Conservation (phyloP, 2,797 vertebrate genomes). For the Triplophysa yarkandensis region DNA sequence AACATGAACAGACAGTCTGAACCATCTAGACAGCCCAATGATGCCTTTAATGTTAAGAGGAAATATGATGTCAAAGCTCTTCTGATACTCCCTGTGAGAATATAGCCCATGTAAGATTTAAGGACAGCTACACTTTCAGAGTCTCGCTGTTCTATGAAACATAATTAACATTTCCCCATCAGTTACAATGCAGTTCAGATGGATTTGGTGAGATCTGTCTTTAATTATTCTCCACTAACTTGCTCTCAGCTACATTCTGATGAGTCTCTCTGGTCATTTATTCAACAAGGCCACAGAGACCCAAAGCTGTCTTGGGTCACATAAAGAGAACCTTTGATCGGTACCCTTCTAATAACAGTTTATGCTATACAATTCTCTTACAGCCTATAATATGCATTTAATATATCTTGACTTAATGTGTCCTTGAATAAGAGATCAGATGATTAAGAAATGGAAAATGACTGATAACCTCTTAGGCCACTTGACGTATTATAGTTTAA, state of each 20-base stretch:
- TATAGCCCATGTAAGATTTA: conserved; percentile 58
- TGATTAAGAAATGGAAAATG: conserved; percentile 62
- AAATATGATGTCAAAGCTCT: conserved; percentile 50
- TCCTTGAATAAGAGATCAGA: conserved; percentile 52
- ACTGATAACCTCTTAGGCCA: conserved; percentile 51
- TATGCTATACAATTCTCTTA: conserved; percentile 64
- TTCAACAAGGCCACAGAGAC: conserved; percentile 68
- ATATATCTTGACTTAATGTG: conserved; percentile 62
- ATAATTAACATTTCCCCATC: conserved; percentile 74
- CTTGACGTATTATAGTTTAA: conserved; percentile 34
- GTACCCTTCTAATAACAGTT: conserved; percentile 73
- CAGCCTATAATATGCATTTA: conserved; percentile 56
- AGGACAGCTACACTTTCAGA: conserved; percentile 61
- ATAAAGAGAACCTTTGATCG: conserved; percentile 79
- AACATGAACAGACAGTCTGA: conserved; percentile 3
- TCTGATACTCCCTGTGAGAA: conserved; percentile 61
- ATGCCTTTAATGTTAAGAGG: conserved; percentile 16
- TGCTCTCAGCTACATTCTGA: conserved; percentile 77
- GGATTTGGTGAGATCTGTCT: conserved; percentile 75
- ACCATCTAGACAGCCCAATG: conserved; percentile 11
- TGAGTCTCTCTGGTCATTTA: conserved; percentile 76
- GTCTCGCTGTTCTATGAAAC: conserved; percentile 63
- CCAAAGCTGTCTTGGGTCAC: conserved; percentile 71
- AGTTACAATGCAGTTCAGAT: conserved; percentile 68
- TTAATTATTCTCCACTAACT: conserved; percentile 76